These are phyloP conservation scores for Elysia chlorotica DNA, from an alignment of 1,140 invertebrate genomes.

Conservation along the genomic window DNA sequence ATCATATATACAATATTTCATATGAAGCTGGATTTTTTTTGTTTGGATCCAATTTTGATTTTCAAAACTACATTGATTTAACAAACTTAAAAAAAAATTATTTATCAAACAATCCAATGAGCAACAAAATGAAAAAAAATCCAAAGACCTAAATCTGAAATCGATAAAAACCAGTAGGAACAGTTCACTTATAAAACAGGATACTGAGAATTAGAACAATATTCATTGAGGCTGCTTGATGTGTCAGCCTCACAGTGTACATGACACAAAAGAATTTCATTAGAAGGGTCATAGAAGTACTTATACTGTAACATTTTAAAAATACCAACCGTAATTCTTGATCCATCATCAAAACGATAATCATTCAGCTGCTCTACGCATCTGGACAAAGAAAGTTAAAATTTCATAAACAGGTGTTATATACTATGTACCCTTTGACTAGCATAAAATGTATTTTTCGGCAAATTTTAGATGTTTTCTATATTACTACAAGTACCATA, in stretches of 20 bases:
- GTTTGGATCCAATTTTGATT: neutral
- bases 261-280: neutral
- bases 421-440: too few species aligned
- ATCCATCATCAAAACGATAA: conserved; percentile 24
- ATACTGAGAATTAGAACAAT: too few species aligned
- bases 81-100: neutral
- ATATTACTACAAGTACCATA: neutral
- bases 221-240: too few species aligned
- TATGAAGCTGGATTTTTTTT: neutral
- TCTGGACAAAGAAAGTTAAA: neutral
- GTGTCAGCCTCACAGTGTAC: neutral
- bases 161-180: too few species aligned
- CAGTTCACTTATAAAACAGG: neutral
- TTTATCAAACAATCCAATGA: too few species aligned
- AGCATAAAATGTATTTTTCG: too few species aligned
- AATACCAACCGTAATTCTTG: conserved; percentile 22
- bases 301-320: neutral
- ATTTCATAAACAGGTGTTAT: too few species aligned
- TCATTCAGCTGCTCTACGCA: conserved; percentile 19
- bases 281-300: neutral
- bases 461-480: too few species aligned
- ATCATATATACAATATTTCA: neutral
- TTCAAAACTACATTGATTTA: neutral
- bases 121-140: too few species aligned
- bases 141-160: too few species aligned